Evolutionary conservation across 2,797 vertebrate genomes (phyloP).

Genomic region (Onychomys arenicola): DNA sequence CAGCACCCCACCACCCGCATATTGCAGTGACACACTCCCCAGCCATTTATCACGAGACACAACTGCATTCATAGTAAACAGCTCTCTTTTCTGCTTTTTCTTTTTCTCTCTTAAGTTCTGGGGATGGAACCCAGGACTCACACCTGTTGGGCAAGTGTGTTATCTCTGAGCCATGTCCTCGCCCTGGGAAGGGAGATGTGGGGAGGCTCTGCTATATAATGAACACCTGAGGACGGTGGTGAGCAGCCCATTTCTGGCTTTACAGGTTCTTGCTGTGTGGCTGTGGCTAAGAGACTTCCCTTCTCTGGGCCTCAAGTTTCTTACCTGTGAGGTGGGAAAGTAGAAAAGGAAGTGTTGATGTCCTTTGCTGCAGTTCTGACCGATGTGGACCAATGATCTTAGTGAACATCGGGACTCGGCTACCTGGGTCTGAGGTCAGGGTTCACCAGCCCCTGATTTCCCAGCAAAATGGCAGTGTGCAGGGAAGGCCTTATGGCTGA

Average conservation of each 20-base stretch:
- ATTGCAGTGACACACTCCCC: accelerated
- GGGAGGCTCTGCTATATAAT: accelerated
- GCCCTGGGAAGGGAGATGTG: neutral
- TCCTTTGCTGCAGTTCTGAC: neutral
- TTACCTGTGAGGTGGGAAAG: neutral
- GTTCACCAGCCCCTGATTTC: neutral
- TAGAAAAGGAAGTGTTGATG: accelerated
- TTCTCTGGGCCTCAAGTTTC: neutral
- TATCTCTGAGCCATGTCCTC: neutral
- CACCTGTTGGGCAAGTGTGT: too few species aligned
- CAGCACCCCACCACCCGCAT: accelerated
- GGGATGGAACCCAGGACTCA: neutral
- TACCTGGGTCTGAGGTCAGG: neutral
- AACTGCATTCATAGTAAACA: too few species aligned
- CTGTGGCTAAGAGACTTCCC: neutral
- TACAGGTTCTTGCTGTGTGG: neutral
- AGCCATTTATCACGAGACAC: accelerated
- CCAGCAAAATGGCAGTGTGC: neutral
- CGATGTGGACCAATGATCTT: accelerated
- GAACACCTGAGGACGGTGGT: accelerated
- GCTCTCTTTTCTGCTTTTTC: too few species aligned
- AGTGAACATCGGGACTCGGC: accelerated
- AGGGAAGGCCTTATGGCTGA: neutral
- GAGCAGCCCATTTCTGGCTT: neutral
- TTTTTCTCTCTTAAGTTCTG: neutral